Conservation (phyloP, 2,888 invertebrate species). For the Nomada ruficornis region DNA sequence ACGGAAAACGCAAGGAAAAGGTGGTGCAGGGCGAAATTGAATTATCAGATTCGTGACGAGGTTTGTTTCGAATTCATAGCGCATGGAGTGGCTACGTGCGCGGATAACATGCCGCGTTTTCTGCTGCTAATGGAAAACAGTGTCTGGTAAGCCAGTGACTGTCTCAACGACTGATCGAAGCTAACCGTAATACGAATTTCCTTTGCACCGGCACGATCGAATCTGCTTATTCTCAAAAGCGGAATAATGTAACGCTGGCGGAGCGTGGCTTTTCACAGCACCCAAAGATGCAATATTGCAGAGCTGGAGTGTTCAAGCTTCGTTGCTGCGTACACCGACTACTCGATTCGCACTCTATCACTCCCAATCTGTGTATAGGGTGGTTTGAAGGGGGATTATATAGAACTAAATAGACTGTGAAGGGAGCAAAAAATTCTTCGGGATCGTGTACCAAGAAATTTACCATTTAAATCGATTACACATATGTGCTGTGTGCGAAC, state of each 20-base stretch:
- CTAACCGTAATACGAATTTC: constrained; percentile 70
- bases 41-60: constrained; percentile 41
- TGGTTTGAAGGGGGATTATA: too few relatives aligned
- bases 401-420: too few relatives aligned
- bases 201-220: constrained; percentile 74
- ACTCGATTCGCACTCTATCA: constrained; percentile 19
- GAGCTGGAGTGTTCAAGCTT: constrained; percentile 46
- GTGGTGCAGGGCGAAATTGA: constrained; percentile 6
- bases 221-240: constrained; percentile 67
- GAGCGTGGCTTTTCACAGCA: constrained; percentile 34
- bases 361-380: neutral
- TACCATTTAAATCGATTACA: too few relatives aligned
- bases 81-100: constrained; percentile 35
- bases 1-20: constrained; percentile 12
- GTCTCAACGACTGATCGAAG: constrained; percentile 60
- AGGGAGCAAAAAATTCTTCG: too few relatives aligned
- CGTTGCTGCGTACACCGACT: constrained; percentile 24
- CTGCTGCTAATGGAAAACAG: constrained; percentile 57
- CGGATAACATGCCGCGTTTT: constrained; percentile 43
- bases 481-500: too few relatives aligned
- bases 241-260: constrained; percentile 65
- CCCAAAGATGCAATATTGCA: constrained; percentile 60
- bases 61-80: constrained; percentile 46
- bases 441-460: too few relatives aligned
- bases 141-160: constrained; percentile 60